phyloP scores from a whole-genome alignment of 2,888 invertebrate genomes.

The Mythimna albipuncta region DNA sequence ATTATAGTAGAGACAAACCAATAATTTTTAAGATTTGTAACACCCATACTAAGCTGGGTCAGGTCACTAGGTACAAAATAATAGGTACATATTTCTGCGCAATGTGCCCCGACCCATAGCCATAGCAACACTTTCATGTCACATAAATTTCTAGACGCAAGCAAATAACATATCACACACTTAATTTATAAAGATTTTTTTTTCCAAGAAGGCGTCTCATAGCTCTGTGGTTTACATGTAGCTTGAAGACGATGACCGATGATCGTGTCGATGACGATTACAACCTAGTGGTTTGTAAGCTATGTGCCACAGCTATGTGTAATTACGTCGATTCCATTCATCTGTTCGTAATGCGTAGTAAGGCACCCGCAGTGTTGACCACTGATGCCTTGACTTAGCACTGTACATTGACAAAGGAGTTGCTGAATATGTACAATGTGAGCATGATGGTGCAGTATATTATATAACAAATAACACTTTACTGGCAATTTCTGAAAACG shows the following conservation, averaged over 20 bases:
- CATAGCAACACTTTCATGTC: not conserved
- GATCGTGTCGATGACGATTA: constrained; percentile 16
- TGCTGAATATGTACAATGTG: constrained; percentile 1
- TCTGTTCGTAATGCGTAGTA: constrained; percentile 20
- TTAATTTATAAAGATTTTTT: not conserved
- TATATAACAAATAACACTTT: not conserved
- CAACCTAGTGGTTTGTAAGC: constrained; percentile 21
- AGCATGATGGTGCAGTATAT: not conserved
- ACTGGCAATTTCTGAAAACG: not conserved
- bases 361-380: constrained; percentile 2
- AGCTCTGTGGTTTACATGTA: not conserved
- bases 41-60: too few relatives aligned
- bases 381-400: constrained; percentile 26
- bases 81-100: too few relatives aligned
- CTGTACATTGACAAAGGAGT: constrained; percentile 8
- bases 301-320: constrained; percentile 8
- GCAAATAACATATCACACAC: not conserved
- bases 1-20: too few relatives aligned
- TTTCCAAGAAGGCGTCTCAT: not conserved
- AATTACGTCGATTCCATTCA: constrained; percentile 42
- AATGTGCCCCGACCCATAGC: not conserved
- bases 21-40: too few relatives aligned
- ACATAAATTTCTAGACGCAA: not conserved
- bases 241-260: constrained; percentile 14
- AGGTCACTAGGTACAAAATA: too few relatives aligned